Conservation (phyloP, 2,888 invertebrate species). For the Monoplex corrugatus region DNA sequence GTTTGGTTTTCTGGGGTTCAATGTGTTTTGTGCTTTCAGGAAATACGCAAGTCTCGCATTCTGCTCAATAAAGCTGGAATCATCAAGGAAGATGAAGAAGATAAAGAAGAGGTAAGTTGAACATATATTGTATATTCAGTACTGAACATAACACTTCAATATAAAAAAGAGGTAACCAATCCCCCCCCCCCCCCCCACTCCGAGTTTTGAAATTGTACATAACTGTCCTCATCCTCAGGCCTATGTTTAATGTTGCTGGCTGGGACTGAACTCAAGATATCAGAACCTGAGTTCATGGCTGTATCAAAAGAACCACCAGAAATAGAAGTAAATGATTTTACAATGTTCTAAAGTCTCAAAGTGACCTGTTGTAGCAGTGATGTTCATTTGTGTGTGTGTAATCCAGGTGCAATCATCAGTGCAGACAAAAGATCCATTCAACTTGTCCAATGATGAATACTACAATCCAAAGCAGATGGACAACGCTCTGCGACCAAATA, state of each 20-base stretch:
- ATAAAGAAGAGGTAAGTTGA: conserved; percentile 72
- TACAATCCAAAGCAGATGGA: conserved; percentile 88
- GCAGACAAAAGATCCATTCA: conserved; percentile 93
- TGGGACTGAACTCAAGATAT: too few species aligned
- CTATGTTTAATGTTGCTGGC: too few species aligned
- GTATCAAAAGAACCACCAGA: not conserved
- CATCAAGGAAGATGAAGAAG: conserved; percentile 88
- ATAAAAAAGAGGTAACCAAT: not conserved
- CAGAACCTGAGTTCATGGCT: too few species aligned
- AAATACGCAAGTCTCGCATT: conserved; percentile 84
- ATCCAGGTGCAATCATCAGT: conserved; percentile 56
- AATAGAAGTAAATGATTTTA: not conserved
- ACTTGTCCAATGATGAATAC: conserved; percentile 98
- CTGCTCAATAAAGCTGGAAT: conserved; percentile 97
- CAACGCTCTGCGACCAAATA: conserved; percentile 80
- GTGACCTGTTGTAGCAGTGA: not conserved
- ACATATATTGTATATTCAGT: too few species aligned
- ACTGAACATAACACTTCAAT: too few species aligned
- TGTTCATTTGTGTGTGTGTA: not conserved
- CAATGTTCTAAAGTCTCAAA: not conserved
- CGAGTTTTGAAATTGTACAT: not conserved
- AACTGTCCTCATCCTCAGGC: too few species aligned
- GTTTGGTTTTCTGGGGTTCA: too few species aligned
- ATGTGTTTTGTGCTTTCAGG: too few species aligned
- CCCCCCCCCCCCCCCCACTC: not conserved